Evolutionary conservation across 2,888 invertebrate species (phyloP), one percentile per base, ranked within the genome.

Genomic region (Pediacus dermestoides): DNA sequence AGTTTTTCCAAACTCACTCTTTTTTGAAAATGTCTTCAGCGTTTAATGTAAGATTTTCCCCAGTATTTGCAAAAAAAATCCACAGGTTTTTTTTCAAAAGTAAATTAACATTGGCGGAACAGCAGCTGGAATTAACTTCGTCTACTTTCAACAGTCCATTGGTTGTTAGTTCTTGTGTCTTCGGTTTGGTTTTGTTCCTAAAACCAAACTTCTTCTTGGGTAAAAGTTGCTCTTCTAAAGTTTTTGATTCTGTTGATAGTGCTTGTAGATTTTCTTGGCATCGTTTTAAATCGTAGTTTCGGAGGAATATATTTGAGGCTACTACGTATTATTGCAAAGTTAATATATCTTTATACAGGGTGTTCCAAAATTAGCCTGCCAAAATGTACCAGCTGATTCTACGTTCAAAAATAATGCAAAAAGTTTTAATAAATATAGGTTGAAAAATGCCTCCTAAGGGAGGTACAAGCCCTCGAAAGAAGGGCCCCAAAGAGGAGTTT

Each of bases 161-260:
- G 16, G 72, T 70, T 34, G 69, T 66, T 37, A 69, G 71, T 23
- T 65, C 70, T 11, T 13, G 4, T 13, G 4, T 11, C 32, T 70
- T 66, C 34, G 70, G 58, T 23, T 65, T 59, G 44, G 62, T 63
- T 45, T 81, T 84, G 56, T 79, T 82, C 51, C 84, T 85, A 58
- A 91, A 92, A 1, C 88, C 86, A 71, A 91, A 92, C 63, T 87
- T 90, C 62, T 88, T 89, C 56, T 88, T 85, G 1, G 91, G 91
- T 37, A 88, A 66, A 48, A 88, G 73, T 39, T 75, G 74, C 12
- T 82, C 77, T 64, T 89, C 88, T 16, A 83, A 70, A 46, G 84
- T 81, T 34, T 82, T 80, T 26, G 82, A 78, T 63, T 80, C 77
- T n/a, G 73, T 73, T 55, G 82, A 82, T 22, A 91, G 63, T 38